Evolutionary conservation across 2,113 vertebrate genomes (phyloP).

Genomic region (Ptyas mucosa): DNA sequence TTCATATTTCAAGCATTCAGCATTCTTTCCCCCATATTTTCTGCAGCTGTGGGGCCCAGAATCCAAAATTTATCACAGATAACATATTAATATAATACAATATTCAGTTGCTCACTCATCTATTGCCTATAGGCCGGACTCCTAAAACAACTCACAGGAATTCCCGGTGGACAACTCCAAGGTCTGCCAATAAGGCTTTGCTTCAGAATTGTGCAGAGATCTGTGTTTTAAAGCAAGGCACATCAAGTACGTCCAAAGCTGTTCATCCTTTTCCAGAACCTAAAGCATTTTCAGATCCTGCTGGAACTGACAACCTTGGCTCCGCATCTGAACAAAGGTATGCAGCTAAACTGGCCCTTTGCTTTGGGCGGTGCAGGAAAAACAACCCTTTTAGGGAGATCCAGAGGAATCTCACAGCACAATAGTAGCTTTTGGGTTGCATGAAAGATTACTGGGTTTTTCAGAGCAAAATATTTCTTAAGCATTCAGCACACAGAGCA

Average conservation of each 20-base stretch:
- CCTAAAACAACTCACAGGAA: not conserved
- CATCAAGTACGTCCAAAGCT: not conserved
- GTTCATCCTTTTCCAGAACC: not conserved
- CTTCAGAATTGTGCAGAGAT: not conserved
- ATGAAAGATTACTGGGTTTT: not conserved
- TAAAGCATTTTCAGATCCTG: too few species aligned
- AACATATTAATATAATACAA: not conserved
- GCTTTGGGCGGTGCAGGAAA: not conserved
- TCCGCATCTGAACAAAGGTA: constrained; percentile 9
- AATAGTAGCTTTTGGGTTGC: not conserved
- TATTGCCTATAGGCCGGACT: not conserved
- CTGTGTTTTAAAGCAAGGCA: not conserved
- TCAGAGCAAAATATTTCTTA: not conserved
- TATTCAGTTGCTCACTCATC: not conserved
- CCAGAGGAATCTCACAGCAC: too few species aligned
- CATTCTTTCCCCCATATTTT: not conserved
- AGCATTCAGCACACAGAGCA: not conserved
- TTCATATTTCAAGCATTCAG: not conserved
- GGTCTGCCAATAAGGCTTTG: not conserved
- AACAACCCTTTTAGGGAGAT: not conserved
- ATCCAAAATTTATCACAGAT: not conserved
- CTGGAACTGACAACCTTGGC: not conserved
- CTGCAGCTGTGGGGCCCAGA: not conserved
- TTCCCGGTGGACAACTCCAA: not conserved
- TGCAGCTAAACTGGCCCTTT: not conserved